Base-by-base conservation (phyloP, 2,797 vertebrate species). In the Eulemur mongoz region DNA sequence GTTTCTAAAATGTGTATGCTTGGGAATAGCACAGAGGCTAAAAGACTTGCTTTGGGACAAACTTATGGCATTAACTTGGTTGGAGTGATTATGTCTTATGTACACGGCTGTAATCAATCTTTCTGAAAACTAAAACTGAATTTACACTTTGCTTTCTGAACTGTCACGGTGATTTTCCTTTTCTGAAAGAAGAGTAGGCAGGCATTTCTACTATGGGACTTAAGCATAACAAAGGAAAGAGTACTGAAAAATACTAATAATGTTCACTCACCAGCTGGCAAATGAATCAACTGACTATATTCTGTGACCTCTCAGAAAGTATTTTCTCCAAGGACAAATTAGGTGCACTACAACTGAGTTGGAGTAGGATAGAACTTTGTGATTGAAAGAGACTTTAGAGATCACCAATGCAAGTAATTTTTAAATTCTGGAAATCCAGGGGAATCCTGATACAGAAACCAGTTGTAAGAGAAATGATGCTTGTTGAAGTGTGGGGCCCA, bases 301-400 rank as follows among this genome's bases (percentile, higher is more conserved):
- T 93, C 40, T 81, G 6, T 72, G 61, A 89, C 14, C 17, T 69
- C 61, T 95, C 27, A 65, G 54, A 59, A 91, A 85, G 8, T 40
- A 73, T 78, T 89, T 88, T 93, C 40, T 90, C 38, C 4, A 92
- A 83, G 92, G n/a, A 73, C 89, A 79, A 81, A 17, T 91, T 65
- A 43, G n/a, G 78, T 59, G 15, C 11, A 75, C 63, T 73, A 52
- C 17, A 94, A n/a, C 32, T 14, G 50, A 80, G 38, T 92, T 89
- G 76, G 57, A 79, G 45, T 91, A 45, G 27, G 57, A 48, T 25
- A 85, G 32, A 89, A 61, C 61, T 93, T 75, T 7, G 15, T 88
- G 57, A 88, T 81, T 88, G 59, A 93, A 76, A 87, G 14, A 57
- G 40, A 67, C 32, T 69, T 63, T 63, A 69, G 70, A 81, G 30